phyloP scores from a whole-genome alignment of 2,113 vertebrate species.

The Dasyornis broadbenti region DNA sequence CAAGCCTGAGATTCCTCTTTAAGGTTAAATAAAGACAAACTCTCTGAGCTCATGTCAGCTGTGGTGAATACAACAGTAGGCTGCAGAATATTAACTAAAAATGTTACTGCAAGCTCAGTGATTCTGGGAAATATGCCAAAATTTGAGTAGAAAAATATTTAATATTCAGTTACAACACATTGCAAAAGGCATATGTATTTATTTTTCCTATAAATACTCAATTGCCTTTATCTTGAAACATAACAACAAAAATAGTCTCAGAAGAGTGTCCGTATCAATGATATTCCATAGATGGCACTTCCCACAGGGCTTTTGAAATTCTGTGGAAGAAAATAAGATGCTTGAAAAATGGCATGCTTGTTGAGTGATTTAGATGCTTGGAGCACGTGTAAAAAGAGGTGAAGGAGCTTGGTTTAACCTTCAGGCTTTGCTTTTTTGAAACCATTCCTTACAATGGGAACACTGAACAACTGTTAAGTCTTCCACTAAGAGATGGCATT shows the following conservation, averaged over 20 bases:
- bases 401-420: background rate
- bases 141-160: slow-evolving; percentile 25
- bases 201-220: background rate
- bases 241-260: background rate
- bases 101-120: background rate
- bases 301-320: background rate
- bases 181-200: slow-evolving; percentile 11
- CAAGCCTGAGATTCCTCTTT: slow-evolving; percentile 5
- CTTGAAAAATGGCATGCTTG: background rate
- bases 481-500: background rate
- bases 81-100: slow-evolving; percentile 25
- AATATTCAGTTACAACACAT: slow-evolving; percentile 15
- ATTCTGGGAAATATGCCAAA: slow-evolving; percentile 34
- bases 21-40: slow-evolving; percentile 28
- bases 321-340: background rate
- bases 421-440: background rate
- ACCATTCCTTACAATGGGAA: background rate
- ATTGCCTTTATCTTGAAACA: slow-evolving; percentile 18
- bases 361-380: background rate
- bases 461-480: background rate
- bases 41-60: background rate
- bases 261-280: background rate
- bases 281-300: background rate
- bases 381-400: background rate
- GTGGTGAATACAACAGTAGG: background rate